Conservation (phyloP, 35 echinoderm and acorn worm species). For the Nesometra sesokonis region DNA sequence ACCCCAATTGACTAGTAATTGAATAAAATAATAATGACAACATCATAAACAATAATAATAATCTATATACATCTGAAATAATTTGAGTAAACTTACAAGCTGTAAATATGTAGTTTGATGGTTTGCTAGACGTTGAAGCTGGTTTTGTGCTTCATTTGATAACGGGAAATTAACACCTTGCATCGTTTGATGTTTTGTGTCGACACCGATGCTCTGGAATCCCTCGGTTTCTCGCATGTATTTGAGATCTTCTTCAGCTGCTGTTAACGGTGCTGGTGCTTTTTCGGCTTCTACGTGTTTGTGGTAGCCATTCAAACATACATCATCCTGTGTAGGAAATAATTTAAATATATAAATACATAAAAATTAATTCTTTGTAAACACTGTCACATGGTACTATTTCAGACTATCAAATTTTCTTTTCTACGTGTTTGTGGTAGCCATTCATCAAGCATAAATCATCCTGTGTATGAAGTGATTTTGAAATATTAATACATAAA, state of each 20-base stretch:
- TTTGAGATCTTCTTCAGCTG: constrained; percentile 44
- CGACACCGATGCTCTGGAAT: constrained; percentile 42
- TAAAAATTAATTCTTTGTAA: too few species aligned
- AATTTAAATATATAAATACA: too few species aligned
- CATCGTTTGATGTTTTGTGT: constrained; percentile 70
- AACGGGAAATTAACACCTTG: constrained; percentile 67
- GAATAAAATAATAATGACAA: too few species aligned
- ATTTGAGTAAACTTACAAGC: constrained; percentile 40
- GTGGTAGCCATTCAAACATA: constrained; percentile 61
- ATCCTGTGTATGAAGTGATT: too few species aligned
- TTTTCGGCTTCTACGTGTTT: constrained; percentile 40
- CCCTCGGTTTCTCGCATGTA: constrained; percentile 43
- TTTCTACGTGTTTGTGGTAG: too few species aligned
- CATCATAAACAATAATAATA: too few species aligned
- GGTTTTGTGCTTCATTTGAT: constrained; percentile 18
- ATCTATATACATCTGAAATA: too few species aligned
- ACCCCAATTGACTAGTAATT: too few species aligned
- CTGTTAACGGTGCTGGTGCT: constrained; percentile 59
- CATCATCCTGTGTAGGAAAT: constrained; percentile 43
- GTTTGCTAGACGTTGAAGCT: constrained; percentile 21
- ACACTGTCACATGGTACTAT: too few species aligned
- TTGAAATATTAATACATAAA: too few species aligned
- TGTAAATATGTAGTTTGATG: constrained; percentile 45
- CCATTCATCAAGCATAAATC: too few species aligned
- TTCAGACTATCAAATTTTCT: too few species aligned